Evolutionary conservation across 2,888 invertebrate genomes (phyloP).

Genomic region (Rotaria socialis): DNA sequence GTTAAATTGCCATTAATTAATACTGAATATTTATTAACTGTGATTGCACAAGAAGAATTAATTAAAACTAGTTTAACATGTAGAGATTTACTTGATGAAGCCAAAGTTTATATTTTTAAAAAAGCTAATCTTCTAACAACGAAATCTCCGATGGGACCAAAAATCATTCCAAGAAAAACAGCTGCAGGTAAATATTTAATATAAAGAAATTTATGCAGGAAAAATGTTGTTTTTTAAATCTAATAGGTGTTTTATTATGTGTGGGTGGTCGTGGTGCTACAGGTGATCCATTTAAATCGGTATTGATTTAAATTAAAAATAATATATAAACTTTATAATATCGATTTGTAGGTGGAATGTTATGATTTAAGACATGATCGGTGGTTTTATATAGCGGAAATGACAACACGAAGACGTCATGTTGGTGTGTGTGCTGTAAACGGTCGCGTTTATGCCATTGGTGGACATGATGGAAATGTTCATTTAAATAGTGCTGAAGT

Average conservation of each 20-base stretch:
- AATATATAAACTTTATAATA: not conserved
- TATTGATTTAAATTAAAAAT: conserved; percentile 41
- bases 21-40: conserved; percentile 14
- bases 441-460: conserved; percentile 59
- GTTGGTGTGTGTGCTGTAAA: conserved; percentile 61
- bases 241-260: conserved; percentile 61
- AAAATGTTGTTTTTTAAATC: no score
- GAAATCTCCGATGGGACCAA: conserved; percentile 52
- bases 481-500: conserved; percentile 61
- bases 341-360: conserved; percentile 53
- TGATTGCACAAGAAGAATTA: conserved; percentile 46
- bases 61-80: conserved; percentile 55
- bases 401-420: conserved; percentile 61
- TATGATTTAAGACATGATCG: conserved; percentile 60
- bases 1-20: conserved; percentile 27
- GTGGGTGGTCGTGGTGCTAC: conserved; percentile 62
- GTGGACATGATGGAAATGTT: conserved; percentile 62
- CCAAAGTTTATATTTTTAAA: conserved; percentile 57
- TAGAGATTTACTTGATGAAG: conserved; percentile 59
- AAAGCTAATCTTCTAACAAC: conserved; percentile 52
- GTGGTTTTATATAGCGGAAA: conserved; percentile 61
- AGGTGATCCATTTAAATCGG: conserved; percentile 61
- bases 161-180: conserved; percentile 52
- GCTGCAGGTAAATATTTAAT: conserved; percentile 54
- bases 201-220: no score